phyloP scores from a whole-genome alignment of 2,113 vertebrate genomes.

The Turnix velox region DNA sequence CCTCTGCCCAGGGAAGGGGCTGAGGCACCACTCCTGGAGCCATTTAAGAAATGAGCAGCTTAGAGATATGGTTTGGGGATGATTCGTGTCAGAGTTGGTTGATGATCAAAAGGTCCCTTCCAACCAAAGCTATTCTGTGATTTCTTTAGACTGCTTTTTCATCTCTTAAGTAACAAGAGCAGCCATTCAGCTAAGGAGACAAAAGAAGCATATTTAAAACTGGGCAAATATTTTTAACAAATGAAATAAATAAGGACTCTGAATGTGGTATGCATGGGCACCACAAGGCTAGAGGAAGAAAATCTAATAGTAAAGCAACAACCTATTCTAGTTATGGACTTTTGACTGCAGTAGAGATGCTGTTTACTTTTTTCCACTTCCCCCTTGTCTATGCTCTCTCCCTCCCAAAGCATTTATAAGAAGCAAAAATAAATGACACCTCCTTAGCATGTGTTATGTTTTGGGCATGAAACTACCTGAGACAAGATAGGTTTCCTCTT shows the following conservation, averaged over 20 bases:
- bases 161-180: background rate
- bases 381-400: rapidly evolving
- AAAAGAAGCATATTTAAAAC: background rate
- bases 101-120: no score
- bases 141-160: background rate
- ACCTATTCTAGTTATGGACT: background rate
- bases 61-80: no score
- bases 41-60: no score
- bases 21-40: no score
- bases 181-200: background rate
- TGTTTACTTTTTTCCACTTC: background rate
- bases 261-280: background rate
- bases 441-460: background rate
- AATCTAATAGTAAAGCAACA: background rate
- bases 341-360: background rate
- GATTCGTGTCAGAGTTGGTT: no score
- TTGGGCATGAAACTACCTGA: background rate
- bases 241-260: background rate
- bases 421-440: background rate
- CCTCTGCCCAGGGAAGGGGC: no score
- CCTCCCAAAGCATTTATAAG: background rate
- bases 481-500: background rate
- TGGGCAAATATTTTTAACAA: background rate
- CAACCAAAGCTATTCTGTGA: no score
- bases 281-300: background rate